Evolutionary conservation across 2,113 vertebrate genomes (phyloP).

Genomic region (Collichthys lucidus): DNA sequence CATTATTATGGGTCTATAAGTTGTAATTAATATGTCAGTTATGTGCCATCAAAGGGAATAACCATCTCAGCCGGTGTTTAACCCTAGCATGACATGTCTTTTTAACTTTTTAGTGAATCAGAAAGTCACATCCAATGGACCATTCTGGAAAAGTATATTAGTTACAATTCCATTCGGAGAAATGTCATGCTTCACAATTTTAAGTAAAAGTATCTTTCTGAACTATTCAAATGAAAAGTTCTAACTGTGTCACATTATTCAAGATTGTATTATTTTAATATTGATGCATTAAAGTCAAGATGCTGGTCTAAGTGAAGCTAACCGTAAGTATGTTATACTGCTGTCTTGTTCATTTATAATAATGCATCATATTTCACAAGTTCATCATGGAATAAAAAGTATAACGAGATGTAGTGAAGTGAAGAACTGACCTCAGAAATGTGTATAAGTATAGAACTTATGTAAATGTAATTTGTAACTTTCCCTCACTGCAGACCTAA

Average conservation of each 20-base stretch:
- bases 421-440: neutral
- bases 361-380: neutral
- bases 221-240: neutral
- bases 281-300: neutral
- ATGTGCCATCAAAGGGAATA: neutral
- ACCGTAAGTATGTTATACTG: neutral
- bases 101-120: no score
- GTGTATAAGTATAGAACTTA: no score
- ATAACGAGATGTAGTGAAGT: neutral
- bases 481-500: neutral
- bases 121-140: no score
- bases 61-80: neutral
- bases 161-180: no score
- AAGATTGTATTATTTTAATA: neutral
- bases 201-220: neutral
- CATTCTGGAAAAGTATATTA: no score
- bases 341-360: neutral
- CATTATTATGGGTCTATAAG: neutral
- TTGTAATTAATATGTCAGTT: neutral
- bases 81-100: no score
- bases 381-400: neutral
- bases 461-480: neutral
- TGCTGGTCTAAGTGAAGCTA: neutral
- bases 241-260: neutral
- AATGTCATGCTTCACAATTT: neutral